Evolutionary conservation across 2,888 invertebrate species (phyloP).

Genomic region (Luperina testacea): DNA sequence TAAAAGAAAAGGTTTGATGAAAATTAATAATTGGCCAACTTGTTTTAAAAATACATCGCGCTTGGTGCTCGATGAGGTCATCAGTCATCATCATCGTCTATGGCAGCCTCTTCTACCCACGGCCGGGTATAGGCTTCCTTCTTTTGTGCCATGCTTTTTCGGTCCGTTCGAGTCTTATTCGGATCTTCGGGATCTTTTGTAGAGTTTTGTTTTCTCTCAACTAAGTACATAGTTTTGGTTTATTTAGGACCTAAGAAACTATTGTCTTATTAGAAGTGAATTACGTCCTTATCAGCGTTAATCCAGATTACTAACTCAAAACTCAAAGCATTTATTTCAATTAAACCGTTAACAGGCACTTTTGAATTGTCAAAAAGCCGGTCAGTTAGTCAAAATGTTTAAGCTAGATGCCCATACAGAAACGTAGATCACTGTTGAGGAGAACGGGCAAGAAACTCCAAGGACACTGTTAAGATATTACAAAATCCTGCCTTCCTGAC

Average conservation of each 20-base stretch:
- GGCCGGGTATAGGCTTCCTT: neutral
- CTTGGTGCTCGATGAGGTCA: neutral
- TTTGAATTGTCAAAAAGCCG: neutral
- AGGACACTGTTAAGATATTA: neutral
- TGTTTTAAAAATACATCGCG: neutral
- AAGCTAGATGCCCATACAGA: neutral
- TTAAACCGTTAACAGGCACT: neutral
- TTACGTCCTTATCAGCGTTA: neutral
- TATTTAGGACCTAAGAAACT: neutral
- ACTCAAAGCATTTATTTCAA: neutral
- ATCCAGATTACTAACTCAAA: neutral
- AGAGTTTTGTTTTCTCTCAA: neutral
- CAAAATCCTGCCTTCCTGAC: neutral
- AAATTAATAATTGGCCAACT: neutral
- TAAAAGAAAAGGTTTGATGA: neutral
- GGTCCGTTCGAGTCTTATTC: neutral
- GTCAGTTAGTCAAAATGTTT: neutral
- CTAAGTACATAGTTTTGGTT: neutral
- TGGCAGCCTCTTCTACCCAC: neutral
- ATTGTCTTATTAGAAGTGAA: neutral
- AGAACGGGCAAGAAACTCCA: neutral
- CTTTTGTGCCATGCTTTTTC: neutral
- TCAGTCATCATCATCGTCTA: neutral
- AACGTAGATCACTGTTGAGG: too few relatives aligned
- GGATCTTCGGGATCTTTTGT: neutral